phyloP scores from a whole-genome alignment of 2,797 vertebrate species.

The Poeciliopsis gracilis region DNA sequence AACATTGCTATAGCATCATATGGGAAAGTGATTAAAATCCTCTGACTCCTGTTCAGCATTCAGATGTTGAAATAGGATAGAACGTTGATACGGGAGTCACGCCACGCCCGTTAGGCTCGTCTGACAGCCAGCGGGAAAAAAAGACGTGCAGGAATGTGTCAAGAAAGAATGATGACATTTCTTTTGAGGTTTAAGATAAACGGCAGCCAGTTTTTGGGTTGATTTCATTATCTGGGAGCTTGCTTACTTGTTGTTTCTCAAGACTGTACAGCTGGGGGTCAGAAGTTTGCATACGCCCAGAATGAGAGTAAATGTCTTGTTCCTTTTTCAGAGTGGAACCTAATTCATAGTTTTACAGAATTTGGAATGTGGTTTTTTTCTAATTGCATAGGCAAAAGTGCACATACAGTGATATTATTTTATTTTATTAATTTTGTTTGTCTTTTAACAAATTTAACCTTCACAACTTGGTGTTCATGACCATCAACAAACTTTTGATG shows the following conservation, averaged over 20 bases:
- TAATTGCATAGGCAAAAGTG: background rate
- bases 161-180: slow-evolving; percentile 8
- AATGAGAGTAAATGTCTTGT: background rate
- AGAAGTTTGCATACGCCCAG: background rate
- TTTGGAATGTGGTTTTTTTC: too few species aligned
- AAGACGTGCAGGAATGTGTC: slow-evolving; percentile 9
- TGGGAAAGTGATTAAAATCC: background rate
- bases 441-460: background rate
- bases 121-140: background rate
- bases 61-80: slow-evolving; percentile 22
- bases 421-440: background rate
- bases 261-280: background rate
- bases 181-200: slow-evolving; percentile 16
- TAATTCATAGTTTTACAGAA: background rate
- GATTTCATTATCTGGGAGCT: slow-evolving; percentile 27
- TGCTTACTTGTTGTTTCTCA: background rate
- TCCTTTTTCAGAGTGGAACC: background rate
- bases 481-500: background rate
- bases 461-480: background rate
- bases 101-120: background rate
- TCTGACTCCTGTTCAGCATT: background rate
- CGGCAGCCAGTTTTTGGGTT: background rate
- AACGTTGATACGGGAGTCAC: background rate
- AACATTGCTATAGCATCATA: slow-evolving; percentile 10
- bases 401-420: background rate